phyloP scores from a whole-genome alignment of 1,140 invertebrate genomes.

The Ostrea edulis region DNA sequence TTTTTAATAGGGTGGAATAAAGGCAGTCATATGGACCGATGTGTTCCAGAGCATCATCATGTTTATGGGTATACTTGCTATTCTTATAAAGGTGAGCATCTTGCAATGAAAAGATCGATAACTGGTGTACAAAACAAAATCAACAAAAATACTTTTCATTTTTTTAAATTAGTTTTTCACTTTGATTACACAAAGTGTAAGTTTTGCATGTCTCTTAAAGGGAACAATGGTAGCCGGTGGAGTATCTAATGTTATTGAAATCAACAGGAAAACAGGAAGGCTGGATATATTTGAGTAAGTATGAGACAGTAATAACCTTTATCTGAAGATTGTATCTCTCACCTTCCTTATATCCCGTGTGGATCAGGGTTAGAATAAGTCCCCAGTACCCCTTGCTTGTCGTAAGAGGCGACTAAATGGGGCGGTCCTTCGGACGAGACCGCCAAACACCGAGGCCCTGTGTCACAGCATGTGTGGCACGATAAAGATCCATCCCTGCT shows the following conservation, averaged over 20 bases:
- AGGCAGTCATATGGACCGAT: constrained; percentile 94
- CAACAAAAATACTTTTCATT: background rate
- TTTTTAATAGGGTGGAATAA: constrained; percentile 89
- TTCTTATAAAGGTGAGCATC: constrained; percentile 84
- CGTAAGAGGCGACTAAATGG: too few species aligned
- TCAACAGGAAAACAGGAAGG: constrained; percentile 84
- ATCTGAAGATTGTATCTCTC: too few species aligned
- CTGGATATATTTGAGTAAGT: constrained; percentile 86
- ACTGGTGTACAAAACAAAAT: too few species aligned
- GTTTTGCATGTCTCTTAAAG: constrained; percentile 73
- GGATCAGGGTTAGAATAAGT: too few species aligned
- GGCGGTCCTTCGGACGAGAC: too few species aligned
- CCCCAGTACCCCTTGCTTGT: too few species aligned
- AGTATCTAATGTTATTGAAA: constrained; percentile 84
- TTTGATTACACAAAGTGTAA: background rate
- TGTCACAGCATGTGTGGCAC: too few species aligned
- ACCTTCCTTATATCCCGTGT: too few species aligned
- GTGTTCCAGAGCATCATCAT: constrained; percentile 93
- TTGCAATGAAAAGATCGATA: background rate
- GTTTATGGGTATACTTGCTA: constrained; percentile 89
- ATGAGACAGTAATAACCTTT: too few species aligned
- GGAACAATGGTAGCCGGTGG: constrained; percentile 85
- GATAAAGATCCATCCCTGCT: too few species aligned
- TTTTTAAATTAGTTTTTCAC: background rate
- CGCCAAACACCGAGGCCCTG: too few species aligned